A percentile compares a stretch with the other conserved stretches of the same genome.
phyloP scores from a whole-genome alignment of 2,797 vertebrate species.

The Holocentrus rufus region DNA sequence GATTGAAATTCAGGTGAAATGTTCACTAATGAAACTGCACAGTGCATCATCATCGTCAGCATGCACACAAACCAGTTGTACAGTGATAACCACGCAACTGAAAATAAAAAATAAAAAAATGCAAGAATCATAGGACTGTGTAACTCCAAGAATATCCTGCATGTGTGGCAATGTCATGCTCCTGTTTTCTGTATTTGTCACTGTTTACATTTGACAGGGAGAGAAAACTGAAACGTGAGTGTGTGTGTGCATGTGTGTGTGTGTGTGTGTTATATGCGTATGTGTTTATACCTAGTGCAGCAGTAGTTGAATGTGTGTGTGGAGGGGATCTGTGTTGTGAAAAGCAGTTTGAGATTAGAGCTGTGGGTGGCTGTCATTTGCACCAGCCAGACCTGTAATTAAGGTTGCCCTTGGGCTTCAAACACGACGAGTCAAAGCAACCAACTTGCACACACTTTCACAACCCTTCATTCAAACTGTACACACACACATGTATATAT shows the following conservation, averaged over 20 bases:
- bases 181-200: no score
- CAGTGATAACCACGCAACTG: no score
- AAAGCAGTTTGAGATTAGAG: slow-evolving; percentile 83
- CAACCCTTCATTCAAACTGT: slow-evolving; percentile 1
- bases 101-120: no score
- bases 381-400: slow-evolving; percentile 77
- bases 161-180: no score
- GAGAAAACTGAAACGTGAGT: not conserved
- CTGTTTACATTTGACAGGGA: no score
- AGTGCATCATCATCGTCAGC: no score
- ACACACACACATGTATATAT: no score
- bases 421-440: slow-evolving; percentile 26
- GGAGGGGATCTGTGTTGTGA: slow-evolving; percentile 58
- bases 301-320: slow-evolving; percentile 16
- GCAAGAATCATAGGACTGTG: no score
- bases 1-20: no score
- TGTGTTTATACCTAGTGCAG: slow-evolving; percentile 17
- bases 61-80: no score
- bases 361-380: slow-evolving; percentile 75
- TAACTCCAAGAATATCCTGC: no score
- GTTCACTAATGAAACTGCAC: no score
- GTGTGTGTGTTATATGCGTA: not conserved
- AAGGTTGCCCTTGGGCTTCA: slow-evolving; percentile 66
- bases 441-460: slow-evolving; percentile 3
- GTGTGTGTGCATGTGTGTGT: not conserved